A percentile compares a stretch with the other conserved stretches of the same genome.
These are phyloP conservation scores for Scaptomyza graminum DNA, from an alignment of 1,140 invertebrate species.

Conservation along the genomic window DNA sequence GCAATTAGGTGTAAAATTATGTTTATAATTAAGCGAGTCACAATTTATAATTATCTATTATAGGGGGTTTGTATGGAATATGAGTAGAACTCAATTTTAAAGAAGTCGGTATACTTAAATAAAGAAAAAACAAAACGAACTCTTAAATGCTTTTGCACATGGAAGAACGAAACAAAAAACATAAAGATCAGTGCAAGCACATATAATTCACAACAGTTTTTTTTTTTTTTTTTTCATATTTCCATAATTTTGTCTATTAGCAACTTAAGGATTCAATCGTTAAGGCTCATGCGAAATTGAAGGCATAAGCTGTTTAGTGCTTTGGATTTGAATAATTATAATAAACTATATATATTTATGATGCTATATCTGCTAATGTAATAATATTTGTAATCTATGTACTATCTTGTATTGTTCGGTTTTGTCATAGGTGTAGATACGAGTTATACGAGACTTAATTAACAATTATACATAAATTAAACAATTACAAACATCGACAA, in stretches of 20 bases:
- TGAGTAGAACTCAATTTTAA: conserved; percentile 9
- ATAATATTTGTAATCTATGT: conserved; percentile 7
- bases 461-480: conserved; percentile 74
- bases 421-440: conserved; percentile 19
- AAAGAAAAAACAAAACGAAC: conserved; percentile 25
- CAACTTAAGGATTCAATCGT: conserved; percentile 30
- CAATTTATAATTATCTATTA: conserved; percentile 16
- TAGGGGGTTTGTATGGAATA: neutral
- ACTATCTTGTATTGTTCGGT: conserved; percentile 32
- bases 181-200: conserved; percentile 55
- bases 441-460: conserved; percentile 52
- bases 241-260: conserved; percentile 5
- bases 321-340: conserved; percentile 30
- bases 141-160: neutral
- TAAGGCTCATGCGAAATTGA: conserved; percentile 48
- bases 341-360: conserved; percentile 34
- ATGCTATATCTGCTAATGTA: conserved; percentile 13
- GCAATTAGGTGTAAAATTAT: conserved; percentile 45
- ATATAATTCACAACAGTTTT: conserved; percentile 42
- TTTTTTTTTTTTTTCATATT: neutral
- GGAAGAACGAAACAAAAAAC: conserved; percentile 13
- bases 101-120: conserved; percentile 1
- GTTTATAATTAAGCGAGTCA: conserved; percentile 30
- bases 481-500: conserved; percentile 72
- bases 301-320: conserved; percentile 39